Conservation (phyloP, 2,797 vertebrate species). For the Acomys russatus region DNA sequence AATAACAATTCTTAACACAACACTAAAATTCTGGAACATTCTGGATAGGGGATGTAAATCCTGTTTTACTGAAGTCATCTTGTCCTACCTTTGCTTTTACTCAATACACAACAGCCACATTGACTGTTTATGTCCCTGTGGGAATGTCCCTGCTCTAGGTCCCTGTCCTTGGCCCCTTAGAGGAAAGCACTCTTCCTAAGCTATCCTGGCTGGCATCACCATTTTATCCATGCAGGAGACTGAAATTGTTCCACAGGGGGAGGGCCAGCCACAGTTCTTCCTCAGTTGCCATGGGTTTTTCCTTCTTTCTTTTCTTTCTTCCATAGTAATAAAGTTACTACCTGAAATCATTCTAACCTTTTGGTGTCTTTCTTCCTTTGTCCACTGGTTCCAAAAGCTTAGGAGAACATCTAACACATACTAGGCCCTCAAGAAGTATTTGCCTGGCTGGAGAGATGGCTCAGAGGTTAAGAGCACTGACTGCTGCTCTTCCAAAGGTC, state of each 20-base stretch:
- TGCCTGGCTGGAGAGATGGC: no score
- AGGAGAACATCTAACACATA: not conserved
- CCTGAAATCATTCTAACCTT: not conserved
- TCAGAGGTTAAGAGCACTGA: no score
- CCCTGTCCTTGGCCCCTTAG: not conserved
- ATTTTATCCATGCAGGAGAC: not conserved
- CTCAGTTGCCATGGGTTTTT: not conserved
- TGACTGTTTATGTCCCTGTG: slow-evolving; percentile 22
- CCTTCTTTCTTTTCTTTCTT: not conserved
- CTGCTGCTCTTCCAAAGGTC: no score
- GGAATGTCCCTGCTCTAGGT: not conserved
- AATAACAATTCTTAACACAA: not conserved
- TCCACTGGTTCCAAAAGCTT: not conserved
- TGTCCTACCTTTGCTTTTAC: not conserved
- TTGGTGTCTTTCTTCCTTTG: not conserved
- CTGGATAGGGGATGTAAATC: not conserved
- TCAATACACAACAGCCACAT: not conserved
- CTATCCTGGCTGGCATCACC: not conserved
- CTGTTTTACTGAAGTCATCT: not conserved
- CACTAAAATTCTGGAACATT: slow-evolving; percentile 60
- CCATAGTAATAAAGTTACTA: not conserved
- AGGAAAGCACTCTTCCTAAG: not conserved
- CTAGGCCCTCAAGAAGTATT: not conserved
- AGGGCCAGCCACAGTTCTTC: not conserved
- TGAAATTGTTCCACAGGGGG: not conserved